Percentiles rank a stretch among this genome's conserved stretches.
Evolutionary conservation across 2,797 vertebrate genomes (phyloP).

Genomic region (Saxicola maurus): DNA sequence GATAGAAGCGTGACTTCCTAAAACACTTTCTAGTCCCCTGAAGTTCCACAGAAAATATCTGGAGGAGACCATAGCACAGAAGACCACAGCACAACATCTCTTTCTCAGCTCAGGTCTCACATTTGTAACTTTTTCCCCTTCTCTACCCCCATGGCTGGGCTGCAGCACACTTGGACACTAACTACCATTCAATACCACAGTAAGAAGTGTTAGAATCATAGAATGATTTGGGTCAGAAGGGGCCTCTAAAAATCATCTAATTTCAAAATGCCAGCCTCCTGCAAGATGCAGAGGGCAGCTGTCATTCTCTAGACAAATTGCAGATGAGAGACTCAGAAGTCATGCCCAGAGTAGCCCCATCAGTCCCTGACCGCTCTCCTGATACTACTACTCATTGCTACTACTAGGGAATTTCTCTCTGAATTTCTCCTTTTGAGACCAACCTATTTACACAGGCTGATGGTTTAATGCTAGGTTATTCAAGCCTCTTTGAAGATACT

Average conservation of each 20-base stretch:
- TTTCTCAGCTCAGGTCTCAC: neutral
- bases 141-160: fast-evolving
- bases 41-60: neutral
- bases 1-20: neutral
- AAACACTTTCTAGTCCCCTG: neutral
- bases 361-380: neutral
- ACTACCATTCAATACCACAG: neutral
- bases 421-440: neutral
- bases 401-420: neutral
- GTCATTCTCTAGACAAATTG: neutral
- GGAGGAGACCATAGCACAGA: neutral
- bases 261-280: neutral
- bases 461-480: neutral
- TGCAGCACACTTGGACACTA: fast-evolving
- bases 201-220: neutral
- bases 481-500: neutral
- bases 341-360: neutral
- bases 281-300: neutral
- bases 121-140: neutral
- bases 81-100: neutral
- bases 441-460: neutral
- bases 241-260: neutral
- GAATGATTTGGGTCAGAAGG: neutral
- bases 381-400: neutral
- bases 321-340: neutral